Conservation (phyloP, 2,888 invertebrate genomes). For the Nomada flava region DNA sequence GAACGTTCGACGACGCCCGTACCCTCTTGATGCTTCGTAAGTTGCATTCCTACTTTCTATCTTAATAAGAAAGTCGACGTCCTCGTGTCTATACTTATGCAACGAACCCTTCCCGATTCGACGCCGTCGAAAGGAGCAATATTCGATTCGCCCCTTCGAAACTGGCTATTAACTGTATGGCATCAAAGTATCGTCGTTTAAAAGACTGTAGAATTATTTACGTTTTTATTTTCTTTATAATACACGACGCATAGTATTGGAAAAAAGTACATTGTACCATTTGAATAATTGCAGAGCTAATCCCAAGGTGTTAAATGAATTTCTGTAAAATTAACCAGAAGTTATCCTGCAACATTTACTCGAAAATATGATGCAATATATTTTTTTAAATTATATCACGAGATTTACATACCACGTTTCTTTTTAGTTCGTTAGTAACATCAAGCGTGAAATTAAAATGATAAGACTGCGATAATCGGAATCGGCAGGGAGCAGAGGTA, state of each 20-base stretch:
- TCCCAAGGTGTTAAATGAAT: background rate
- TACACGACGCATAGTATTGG: too few species aligned
- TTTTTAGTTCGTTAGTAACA: background rate
- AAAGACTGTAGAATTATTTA: too few species aligned
- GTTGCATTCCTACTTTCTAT: conserved; percentile 69
- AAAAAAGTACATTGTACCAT: too few species aligned
- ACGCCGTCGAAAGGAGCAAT: conserved; percentile 61
- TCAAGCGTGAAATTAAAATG: background rate
- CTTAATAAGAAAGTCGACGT: conserved; percentile 65
- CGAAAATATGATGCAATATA: too few species aligned
- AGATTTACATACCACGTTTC: background rate
- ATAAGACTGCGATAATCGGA: background rate
- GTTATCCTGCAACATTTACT: too few species aligned
- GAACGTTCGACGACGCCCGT: conserved; percentile 66
- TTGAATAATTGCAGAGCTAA: background rate
- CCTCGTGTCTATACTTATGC: conserved; percentile 51
- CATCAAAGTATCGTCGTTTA: too few species aligned
- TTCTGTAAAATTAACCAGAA: background rate
- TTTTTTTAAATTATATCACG: too few species aligned
- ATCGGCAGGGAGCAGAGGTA: background rate
- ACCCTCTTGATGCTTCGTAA: conserved; percentile 60
- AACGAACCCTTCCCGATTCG: conserved; percentile 53
- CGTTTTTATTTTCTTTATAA: too few species aligned
- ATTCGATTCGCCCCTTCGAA: conserved; percentile 32
- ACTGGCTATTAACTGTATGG: too few species aligned